Base-by-base conservation (phyloP, 2,113 vertebrate genomes). In the Tor tambroides region DNA sequence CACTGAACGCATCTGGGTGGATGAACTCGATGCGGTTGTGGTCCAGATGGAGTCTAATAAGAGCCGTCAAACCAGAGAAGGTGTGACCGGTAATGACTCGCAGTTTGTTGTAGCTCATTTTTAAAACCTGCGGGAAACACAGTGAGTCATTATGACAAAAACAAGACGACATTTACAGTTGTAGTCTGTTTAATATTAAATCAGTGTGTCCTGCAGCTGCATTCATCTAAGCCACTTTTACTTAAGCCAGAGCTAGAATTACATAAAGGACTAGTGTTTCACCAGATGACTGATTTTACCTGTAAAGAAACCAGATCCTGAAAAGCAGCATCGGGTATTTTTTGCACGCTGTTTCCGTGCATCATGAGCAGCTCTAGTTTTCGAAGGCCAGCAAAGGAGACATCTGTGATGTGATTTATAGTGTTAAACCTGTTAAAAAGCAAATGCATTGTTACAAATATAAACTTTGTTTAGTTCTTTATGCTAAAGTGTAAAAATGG, bases 91-190 rank as follows among this genome's bases (percentile, higher is more conserved):
- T 94, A 88, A 99, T 92, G 75, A 94, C 93, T 5, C 93, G 94
- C 76, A 99, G 89, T 88, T 98, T 98, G 91, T 99, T 99, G 89
- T 98, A 99, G 92, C 97, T 99, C 88, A 99, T 94, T 91, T 99
- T 99, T 91, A 99, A 94, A 41, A 98, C 97, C 97, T 99, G 74
- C 17, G 80, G 9, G 11, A 46, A 81, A 80, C n/a, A 65, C 11
- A 15, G 61, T 6, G 26, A 65, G 26, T 65, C 26, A 65, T 65
- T 43, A 11, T 43, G 26, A 63, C 61, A 63, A 26, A 28, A 14
- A 5, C 63, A 30, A 46, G 43, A 10, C 43, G 12, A 12, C 43
- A 12, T 32, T 32, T 32, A 32, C 32, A 32, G 32, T 3, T 32
- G 32, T 10, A 46, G 10, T 46, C 43, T 46, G 43, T 46, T 46